Evolutionary conservation across 1,140 invertebrate species (phyloP), one percentile per base, ranked within the genome.

Genomic region (Marisa cornuarietis): DNA sequence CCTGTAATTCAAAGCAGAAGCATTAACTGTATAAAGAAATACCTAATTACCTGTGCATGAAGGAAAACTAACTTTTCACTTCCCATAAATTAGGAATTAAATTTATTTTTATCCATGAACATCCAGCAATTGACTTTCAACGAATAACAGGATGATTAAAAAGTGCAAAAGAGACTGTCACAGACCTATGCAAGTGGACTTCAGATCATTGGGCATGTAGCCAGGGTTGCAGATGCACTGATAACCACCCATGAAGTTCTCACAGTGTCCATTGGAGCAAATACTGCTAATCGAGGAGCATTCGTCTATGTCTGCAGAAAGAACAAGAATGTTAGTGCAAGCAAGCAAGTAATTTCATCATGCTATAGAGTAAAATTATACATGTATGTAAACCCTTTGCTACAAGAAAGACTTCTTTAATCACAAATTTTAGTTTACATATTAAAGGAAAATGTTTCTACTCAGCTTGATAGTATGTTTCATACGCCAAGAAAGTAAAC

Each of bases 101-200:
- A 42, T 42, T 42, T 42, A 42, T 42, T 42, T 42, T 42, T 42
- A 42, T 42, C 31, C 31, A 42, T 42, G 6, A 42, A 42, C 31
- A 42, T 6, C n/a, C n/a, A n/a, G n/a, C 31, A 42, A 4, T 42
- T 42, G 2, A 42, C 31, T 1, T 42, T 42, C n/a, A 42, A 0
- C 6, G 31, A 18, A 58, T 1, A 18, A 58, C 54, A 58, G 11
- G 9, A 58, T 58, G 54, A 14, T 58, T 58, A 0, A 11, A 54
- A 18, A 18, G 54, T 42, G 31, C 31, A 42, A 42, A 42, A 74
- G 24, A 52, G 51, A 16, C 13, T 49, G 54, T 14, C 18, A 80
- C 83, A 91, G 92, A 96, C 96, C 96, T 83, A 96, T 94, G 91
- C 96, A 98, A 80, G 93, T 93, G 87, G 94, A 96, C 83, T 95